Base-by-base conservation (phyloP, 2,797 vertebrate genomes). In the Coregonus suidteri region DNA sequence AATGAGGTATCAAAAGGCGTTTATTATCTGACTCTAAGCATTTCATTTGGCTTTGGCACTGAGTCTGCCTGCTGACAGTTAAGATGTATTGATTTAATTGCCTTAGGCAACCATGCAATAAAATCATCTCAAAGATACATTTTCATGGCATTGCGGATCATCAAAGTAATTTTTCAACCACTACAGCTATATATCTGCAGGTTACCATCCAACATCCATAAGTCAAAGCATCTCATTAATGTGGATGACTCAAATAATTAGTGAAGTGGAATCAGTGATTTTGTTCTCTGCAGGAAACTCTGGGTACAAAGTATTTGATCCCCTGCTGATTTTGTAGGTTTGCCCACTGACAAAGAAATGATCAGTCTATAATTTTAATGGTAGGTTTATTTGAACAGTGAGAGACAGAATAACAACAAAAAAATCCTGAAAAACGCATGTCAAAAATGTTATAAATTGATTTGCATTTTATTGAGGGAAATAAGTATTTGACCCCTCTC, bases 61-160 rank as follows among this genome's bases (percentile, higher is more conserved):
- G 1, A 83, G 93, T 93, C 95, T 96, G 90, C 89, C 90, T 86
- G 84, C 93, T 96, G 96, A 96, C 96, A 96, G 94, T 91, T 94
- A 93, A 96, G 96, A 98, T 97, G 96, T 98, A 97, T 96, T 96
- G 95, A 95, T 96, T 96, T 97, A 97, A 98, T 97, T 97, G 96
- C 94, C 95, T 94, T 93, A 95, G 95, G 96, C 97, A 97, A 97
- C 95, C 95, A 96, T 96, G 96, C 96, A 97, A 96, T 97, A 96
- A 97, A 96, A 97, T 96, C 95, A 95, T 96, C 92, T 95, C 93
- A 93, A 95, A 96, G 95, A 97, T 95, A 96, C 93, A 95, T 95
- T 94, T 95, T 94, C 93, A 93, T 94, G 93, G 94, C 93, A 93
- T 90, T 90, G 85, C 91, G 89, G 91, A 88, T 91, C 91, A 92